phyloP scores from a whole-genome alignment of 2,888 invertebrate species.

The Encarsia formosa region DNA sequence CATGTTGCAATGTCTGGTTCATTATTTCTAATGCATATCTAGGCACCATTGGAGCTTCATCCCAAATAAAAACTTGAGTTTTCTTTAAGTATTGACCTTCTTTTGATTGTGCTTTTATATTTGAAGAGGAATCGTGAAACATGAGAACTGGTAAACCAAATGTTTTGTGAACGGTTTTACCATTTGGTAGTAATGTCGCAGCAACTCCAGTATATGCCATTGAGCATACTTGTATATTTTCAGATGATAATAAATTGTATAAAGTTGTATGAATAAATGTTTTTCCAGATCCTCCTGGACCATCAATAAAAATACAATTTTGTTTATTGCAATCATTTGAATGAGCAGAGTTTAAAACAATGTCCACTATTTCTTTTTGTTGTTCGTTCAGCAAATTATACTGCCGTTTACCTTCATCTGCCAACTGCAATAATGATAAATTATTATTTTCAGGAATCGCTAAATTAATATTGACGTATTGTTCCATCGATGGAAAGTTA shows the following conservation, averaged over 20 bases:
- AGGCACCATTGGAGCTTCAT: conserved; percentile 33
- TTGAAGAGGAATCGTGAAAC: conserved; percentile 25
- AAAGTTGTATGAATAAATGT: conserved; percentile 15
- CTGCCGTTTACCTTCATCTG: background rate
- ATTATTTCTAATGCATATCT: conserved; percentile 29
- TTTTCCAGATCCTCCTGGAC: conserved; percentile 15
- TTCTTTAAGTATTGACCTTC: conserved; percentile 24
- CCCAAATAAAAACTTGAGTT: conserved; percentile 29
- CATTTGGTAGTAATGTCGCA: conserved; percentile 39
- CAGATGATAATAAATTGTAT: conserved; percentile 14
- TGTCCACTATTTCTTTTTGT: conserved; percentile 29
- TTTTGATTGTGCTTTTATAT: conserved; percentile 28
- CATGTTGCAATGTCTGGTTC: conserved; percentile 28
- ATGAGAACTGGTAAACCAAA: conserved; percentile 37
- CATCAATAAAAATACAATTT: conserved; percentile 16
- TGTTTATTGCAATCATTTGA: background rate
- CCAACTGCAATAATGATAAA: no score
- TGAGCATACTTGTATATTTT: conserved; percentile 21
- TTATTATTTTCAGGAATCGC: background rate
- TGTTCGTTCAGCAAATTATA: conserved; percentile 25
- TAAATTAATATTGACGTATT: background rate
- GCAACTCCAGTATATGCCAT: conserved; percentile 42
- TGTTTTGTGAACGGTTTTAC: conserved; percentile 42
- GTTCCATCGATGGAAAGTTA: conserved; percentile 20
- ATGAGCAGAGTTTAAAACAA: conserved; percentile 7